These are phyloP conservation scores for Gymnosoma rotundatum DNA, from an alignment of 2,888 invertebrate genomes.

Conservation along the genomic window DNA sequence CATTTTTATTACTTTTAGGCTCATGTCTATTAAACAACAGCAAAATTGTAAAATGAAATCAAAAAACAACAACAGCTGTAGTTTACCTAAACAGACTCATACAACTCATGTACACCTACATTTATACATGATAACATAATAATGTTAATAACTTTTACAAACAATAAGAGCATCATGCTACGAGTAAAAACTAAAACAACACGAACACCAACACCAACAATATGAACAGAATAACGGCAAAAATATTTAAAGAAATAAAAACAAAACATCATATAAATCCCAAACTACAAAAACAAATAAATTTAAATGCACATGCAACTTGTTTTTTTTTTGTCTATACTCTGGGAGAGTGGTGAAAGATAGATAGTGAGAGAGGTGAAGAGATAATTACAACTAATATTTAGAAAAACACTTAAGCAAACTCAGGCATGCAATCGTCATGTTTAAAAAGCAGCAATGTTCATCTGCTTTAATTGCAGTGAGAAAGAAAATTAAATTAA, in stretches of 20 bases:
- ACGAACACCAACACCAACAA: slow-evolving; percentile 41
- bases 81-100: slow-evolving; percentile 37
- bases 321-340: not conserved
- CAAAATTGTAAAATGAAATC: not conserved
- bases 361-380: not conserved
- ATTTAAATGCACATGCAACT: slow-evolving; percentile 64
- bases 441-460: not conserved
- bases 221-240: slow-evolving; percentile 46
- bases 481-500: not conserved
- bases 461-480: not conserved
- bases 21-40: slow-evolving; percentile 48
- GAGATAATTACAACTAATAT: slow-evolving; percentile 27
- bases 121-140: slow-evolving; percentile 65
- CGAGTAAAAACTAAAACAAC: too few relatives aligned
- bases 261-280: slow-evolving; percentile 48
- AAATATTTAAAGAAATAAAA: slow-evolving; percentile 32
- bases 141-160: slow-evolving; percentile 69
- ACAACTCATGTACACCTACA: slow-evolving; percentile 24
- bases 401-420: slow-evolving; percentile 29
- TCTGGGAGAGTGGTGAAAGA: not conserved
- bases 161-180: slow-evolving; percentile 67
- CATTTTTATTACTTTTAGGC: slow-evolving; percentile 66
- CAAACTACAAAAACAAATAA: slow-evolving; percentile 37
- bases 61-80: slow-evolving; percentile 59
- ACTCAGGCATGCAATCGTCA: slow-evolving; percentile 15